These are phyloP conservation scores for Phyllopteryx taeniolatus DNA, from an alignment of 2,113 vertebrate genomes.

Conservation along the genomic window DNA sequence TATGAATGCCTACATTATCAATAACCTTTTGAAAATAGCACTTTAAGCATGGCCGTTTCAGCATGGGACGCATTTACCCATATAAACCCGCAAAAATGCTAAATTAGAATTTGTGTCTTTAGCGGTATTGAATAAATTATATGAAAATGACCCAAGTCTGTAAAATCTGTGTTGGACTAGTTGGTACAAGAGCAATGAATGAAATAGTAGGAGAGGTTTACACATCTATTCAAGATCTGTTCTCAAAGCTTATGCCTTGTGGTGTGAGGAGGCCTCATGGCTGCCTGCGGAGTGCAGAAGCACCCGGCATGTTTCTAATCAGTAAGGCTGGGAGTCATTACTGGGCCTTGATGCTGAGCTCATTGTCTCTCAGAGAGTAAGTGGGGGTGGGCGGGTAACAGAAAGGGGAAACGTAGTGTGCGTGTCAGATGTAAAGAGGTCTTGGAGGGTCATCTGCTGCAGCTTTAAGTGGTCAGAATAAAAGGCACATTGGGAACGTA, in stretches of 20 bases:
- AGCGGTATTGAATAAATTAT: not conserved
- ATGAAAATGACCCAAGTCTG: not conserved
- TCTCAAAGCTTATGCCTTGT: slow-evolving; percentile 32
- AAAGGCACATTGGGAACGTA: slow-evolving; percentile 18
- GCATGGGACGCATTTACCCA: too few relatives aligned
- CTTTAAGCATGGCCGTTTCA: too few relatives aligned
- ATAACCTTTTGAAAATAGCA: too few relatives aligned
- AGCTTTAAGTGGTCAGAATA: slow-evolving; percentile 46
- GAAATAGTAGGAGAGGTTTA: slow-evolving; percentile 12
- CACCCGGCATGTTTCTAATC: slow-evolving; percentile 82
- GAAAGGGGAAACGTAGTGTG: slow-evolving; percentile 45
- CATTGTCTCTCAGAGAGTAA: slow-evolving; percentile 65
- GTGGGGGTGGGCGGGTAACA: slow-evolving; percentile 3
- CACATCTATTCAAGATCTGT: not conserved
- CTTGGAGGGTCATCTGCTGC: slow-evolving; percentile 44
- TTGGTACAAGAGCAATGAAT: slow-evolving; percentile 24
- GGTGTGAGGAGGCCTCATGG: slow-evolving; percentile 52
- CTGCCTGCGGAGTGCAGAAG: slow-evolving; percentile 77
- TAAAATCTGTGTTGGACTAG: slow-evolving; percentile 34
- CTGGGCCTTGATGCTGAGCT: slow-evolving; percentile 64
- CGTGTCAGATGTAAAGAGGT: slow-evolving; percentile 54
- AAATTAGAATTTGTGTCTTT: too few relatives aligned
- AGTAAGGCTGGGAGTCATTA: slow-evolving; percentile 77
- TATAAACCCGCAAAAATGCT: too few relatives aligned
- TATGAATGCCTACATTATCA: too few relatives aligned